Conservation (phyloP, 2,113 vertebrate genomes). For the Acanthisitta chloris region DNA sequence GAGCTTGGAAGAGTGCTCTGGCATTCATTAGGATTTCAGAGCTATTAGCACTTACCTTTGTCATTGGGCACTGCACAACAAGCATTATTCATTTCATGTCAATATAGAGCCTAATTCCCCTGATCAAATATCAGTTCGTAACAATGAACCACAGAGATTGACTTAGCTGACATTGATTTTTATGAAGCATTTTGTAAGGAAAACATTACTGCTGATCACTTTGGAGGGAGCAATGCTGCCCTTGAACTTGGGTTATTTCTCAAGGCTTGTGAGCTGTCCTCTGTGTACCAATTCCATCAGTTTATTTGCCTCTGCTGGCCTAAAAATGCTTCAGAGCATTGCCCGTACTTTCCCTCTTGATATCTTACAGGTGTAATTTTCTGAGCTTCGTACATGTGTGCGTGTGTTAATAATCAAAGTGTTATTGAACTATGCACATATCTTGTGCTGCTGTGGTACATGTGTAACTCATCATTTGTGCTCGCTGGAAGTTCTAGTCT, state of each 20-base stretch:
- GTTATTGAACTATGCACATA: neutral
- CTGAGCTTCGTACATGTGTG: neutral
- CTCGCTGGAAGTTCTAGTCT: neutral
- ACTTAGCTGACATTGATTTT: slow-evolving; percentile 8
- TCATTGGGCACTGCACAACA: neutral
- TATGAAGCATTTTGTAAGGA: neutral
- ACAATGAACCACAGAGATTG: neutral
- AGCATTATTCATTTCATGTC: slow-evolving; percentile 16
- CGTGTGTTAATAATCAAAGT: neutral
- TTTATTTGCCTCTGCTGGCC: neutral
- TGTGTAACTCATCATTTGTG: neutral
- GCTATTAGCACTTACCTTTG: slow-evolving; percentile 50
- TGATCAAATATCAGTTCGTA: neutral
- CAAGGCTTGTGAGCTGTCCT: neutral
- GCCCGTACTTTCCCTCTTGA: neutral
- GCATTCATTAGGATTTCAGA: slow-evolving; percentile 53
- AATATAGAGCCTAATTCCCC: neutral
- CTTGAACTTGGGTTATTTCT: neutral
- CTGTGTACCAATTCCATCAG: neutral
- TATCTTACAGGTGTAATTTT: neutral
- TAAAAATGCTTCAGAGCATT: neutral
- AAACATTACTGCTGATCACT: neutral
- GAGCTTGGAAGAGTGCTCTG: slow-evolving; percentile 4
- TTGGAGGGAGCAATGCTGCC: neutral
- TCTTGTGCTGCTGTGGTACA: neutral